These are phyloP conservation scores for Camponotus floridanus DNA, from an alignment of 1,140 invertebrate species.

Conservation along the genomic window DNA sequence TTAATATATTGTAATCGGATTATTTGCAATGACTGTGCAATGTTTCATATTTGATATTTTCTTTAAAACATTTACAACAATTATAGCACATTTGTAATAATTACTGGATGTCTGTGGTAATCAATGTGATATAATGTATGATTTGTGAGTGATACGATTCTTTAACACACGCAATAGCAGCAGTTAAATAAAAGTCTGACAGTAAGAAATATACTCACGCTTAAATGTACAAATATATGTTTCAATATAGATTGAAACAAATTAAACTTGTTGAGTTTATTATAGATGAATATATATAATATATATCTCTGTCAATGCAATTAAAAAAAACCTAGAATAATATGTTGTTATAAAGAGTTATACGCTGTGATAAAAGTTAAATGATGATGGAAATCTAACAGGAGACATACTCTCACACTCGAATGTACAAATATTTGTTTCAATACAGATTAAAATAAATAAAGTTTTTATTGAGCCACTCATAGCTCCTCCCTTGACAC, in stretches of 20 bases:
- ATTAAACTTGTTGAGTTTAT: not conserved
- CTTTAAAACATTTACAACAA: not conserved
- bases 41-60: not conserved
- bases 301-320: not conserved
- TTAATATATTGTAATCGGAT: not conserved
- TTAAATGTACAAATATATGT: not conserved
- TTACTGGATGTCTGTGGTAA: not conserved
- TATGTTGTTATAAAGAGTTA: constrained; percentile 21
- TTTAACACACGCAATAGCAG: not conserved
- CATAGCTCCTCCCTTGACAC: too few species aligned
- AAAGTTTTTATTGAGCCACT: not conserved
- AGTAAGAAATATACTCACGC: not conserved
- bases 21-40: not conserved
- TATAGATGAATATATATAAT: not conserved
- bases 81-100: not conserved
- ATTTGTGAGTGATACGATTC: not conserved
- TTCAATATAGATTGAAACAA: not conserved
- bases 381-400: not conserved
- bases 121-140: not conserved
- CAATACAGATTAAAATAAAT: not conserved
- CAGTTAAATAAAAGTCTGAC: not conserved
- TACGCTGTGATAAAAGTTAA: not conserved
- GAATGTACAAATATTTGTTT: not conserved
- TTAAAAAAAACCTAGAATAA: not conserved
- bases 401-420: not conserved